A percentile compares a stretch with the other conserved stretches of the same genome.
These are phyloP conservation scores for Myotis myotis DNA, from an alignment of 2,797 vertebrate genomes.

Conservation along the genomic window DNA sequence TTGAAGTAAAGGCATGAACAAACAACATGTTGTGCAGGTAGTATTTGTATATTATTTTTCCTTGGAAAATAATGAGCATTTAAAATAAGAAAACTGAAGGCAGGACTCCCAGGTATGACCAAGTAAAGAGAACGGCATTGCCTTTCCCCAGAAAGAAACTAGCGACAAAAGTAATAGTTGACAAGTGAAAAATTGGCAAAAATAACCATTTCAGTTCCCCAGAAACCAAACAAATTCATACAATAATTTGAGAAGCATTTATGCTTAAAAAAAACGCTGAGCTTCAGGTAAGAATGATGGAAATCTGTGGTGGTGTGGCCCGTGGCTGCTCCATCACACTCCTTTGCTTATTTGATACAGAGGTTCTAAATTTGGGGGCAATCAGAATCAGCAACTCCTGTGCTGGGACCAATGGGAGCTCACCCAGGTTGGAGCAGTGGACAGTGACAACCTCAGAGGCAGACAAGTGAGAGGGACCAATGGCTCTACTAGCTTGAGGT, in stretches of 20 bases:
- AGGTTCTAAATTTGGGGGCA: background rate
- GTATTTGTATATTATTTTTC: background rate
- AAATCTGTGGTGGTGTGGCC: background rate
- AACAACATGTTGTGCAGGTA: background rate
- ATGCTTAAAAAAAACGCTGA: background rate
- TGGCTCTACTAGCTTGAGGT: background rate
- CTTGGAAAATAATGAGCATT: background rate
- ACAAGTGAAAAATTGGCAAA: background rate
- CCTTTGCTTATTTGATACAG: background rate
- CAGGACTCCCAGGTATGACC: background rate
- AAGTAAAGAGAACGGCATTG: background rate
- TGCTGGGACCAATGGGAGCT: background rate
- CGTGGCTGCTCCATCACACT: background rate
- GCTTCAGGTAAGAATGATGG: background rate
- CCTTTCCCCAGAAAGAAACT: background rate
- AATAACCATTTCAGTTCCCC: background rate
- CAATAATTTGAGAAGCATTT: background rate
- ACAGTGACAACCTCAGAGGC: background rate
- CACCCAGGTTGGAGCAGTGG: background rate
- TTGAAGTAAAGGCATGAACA: background rate
- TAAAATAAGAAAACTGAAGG: conserved; percentile 10
- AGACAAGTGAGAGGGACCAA: background rate
- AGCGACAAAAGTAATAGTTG: background rate
- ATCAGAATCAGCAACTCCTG: background rate
- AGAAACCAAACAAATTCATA: background rate